Evolutionary conservation across 2,888 invertebrate species (phyloP).

Genomic region (Tenthredo amoena): DNA sequence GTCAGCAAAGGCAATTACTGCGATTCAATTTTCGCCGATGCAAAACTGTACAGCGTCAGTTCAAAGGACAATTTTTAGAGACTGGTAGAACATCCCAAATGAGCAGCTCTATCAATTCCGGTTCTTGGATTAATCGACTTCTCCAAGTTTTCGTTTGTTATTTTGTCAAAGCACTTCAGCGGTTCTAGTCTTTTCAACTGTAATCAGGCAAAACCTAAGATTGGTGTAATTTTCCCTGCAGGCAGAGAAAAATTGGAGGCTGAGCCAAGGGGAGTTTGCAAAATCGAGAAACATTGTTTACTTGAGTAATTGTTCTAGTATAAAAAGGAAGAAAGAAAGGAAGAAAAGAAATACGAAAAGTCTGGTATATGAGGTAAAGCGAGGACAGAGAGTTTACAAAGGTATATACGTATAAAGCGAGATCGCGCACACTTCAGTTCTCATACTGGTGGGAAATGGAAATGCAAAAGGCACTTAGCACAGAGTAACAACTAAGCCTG

Average conservation of each 20-base stretch:
- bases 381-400: no score
- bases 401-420: not conserved
- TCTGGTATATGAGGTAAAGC: no score
- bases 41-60: not conserved
- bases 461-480: no score
- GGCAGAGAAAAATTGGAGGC: not conserved
- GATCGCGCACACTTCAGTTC: no score
- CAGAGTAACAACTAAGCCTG: no score
- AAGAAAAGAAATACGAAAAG: not conserved
- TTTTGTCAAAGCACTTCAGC: not conserved
- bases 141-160: not conserved
- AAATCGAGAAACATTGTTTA: not conserved
- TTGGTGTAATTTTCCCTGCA: not conserved
- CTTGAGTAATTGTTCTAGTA: no score
- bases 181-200: not conserved
- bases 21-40: not conserved
- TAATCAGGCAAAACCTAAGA: not conserved
- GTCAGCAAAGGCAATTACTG: conserved; percentile 6
- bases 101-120: not conserved
- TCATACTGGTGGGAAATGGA: no score
- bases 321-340: not conserved
- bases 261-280: not conserved
- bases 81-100: not conserved
- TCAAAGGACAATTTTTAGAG: not conserved
- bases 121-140: not conserved